Evolutionary conservation across 2,113 vertebrate species (phyloP).

Genomic region (Glaucidium brasilianum): DNA sequence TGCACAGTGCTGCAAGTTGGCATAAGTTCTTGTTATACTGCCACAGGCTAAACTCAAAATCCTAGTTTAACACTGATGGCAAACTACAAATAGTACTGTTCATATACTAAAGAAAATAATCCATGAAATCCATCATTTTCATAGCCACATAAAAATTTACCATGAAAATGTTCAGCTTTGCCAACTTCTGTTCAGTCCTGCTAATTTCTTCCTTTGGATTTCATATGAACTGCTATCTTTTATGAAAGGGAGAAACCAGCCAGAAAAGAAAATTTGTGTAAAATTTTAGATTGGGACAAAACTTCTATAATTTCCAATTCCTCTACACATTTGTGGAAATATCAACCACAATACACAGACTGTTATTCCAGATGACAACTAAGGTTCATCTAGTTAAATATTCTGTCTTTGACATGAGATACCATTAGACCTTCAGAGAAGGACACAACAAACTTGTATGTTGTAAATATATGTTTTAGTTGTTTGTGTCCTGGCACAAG

Average conservation of each 20-base stretch:
- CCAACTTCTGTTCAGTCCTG: neutral
- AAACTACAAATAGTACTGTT: neutral
- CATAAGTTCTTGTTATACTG: slow-evolving; percentile 12
- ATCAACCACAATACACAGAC: neutral
- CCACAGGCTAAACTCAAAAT: neutral
- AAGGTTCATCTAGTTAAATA: neutral
- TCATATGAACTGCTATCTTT: neutral
- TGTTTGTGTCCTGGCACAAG: neutral
- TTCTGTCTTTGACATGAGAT: neutral
- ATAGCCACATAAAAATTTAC: neutral
- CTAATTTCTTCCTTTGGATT: neutral
- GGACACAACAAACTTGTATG: neutral
- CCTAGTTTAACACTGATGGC: neutral
- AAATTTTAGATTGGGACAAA: neutral
- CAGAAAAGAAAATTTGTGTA: neutral
- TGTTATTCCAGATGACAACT: neutral
- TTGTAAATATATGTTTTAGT: neutral
- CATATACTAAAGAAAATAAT: neutral
- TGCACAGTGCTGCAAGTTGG: slow-evolving; percentile 4
- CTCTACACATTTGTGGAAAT: neutral
- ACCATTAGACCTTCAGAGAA: neutral
- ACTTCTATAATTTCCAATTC: neutral
- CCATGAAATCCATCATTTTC: neutral
- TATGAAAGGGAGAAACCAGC: neutral
- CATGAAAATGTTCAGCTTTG: neutral